These are phyloP conservation scores for Andrena bicolor DNA, from an alignment of 2,888 invertebrate genomes.

Conservation along the genomic window DNA sequence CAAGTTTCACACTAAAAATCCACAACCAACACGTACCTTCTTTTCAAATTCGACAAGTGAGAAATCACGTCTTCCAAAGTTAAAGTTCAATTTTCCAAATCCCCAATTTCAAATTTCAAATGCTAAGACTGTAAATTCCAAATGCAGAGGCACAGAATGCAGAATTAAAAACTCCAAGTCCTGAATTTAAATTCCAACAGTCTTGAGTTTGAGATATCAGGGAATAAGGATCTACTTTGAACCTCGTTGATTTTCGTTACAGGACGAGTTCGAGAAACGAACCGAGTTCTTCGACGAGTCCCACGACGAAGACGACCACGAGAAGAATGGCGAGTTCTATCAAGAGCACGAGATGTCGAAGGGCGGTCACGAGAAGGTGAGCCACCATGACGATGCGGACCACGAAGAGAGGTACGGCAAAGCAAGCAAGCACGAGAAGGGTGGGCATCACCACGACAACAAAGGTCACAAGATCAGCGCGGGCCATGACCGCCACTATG, in stretches of 20 bases:
- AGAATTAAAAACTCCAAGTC: no score
- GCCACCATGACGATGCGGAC: conserved; percentile 86
- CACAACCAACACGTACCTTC: no score
- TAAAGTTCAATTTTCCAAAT: no score
- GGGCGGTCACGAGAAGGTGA: conserved; percentile 88
- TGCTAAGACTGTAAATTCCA: no score
- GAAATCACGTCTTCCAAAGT: no score
- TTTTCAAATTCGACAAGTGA: no score
- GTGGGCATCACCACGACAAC: conserved; percentile 86
- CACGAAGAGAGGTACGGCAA: conserved; percentile 87
- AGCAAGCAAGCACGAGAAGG: conserved; percentile 87
- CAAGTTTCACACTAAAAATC: no score
- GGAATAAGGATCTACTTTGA: no score
- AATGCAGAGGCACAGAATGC: no score
- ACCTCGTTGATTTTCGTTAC: background rate
- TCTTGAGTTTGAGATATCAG: background rate
- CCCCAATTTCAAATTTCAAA: no score
- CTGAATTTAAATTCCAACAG: no score
- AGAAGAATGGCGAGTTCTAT: conserved; percentile 88
- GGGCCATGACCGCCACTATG: conserved; percentile 87
- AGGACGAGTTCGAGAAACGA: conserved; percentile 91
- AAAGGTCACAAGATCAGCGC: conserved; percentile 87
- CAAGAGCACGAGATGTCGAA: conserved; percentile 86
- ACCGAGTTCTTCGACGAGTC: conserved; percentile 92
- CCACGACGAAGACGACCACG: conserved; percentile 89